Evolutionary conservation across 2,113 vertebrate genomes (phyloP).

Genomic region (Oxyruncus cristatus): DNA sequence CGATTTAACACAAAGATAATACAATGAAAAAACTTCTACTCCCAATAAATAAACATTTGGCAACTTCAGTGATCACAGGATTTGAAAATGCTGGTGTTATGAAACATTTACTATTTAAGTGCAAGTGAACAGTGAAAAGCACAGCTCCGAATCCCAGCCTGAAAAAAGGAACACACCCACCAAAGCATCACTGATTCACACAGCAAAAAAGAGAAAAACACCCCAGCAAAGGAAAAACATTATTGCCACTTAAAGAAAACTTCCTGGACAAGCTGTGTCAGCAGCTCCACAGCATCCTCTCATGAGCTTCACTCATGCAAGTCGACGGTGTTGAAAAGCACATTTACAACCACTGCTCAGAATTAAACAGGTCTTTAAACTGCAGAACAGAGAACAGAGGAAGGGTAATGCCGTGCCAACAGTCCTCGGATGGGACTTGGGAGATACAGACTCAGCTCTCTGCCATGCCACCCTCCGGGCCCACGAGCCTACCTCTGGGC

Average conservation of each 20-base stretch:
- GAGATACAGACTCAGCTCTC: neutral
- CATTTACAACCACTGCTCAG: accelerated
- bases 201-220: neutral
- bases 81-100: neutral
- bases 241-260: neutral
- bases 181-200: neutral
- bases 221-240: neutral
- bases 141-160: neutral
- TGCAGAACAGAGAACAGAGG: neutral
- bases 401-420: neutral
- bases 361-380: neutral
- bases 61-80: neutral
- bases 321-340: neutral
- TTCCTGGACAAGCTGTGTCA: neutral
- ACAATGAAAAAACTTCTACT: neutral
- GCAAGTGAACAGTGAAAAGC: neutral
- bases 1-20: neutral
- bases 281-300: neutral
- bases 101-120: neutral
- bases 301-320: neutral
- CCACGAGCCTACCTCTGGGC: accelerated
- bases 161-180: neutral
- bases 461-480: accelerated
- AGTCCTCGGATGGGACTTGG: neutral
- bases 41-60: neutral